Conservation (phyloP, 1,140 invertebrate species). For the Macrosteles quadrilineatus region DNA sequence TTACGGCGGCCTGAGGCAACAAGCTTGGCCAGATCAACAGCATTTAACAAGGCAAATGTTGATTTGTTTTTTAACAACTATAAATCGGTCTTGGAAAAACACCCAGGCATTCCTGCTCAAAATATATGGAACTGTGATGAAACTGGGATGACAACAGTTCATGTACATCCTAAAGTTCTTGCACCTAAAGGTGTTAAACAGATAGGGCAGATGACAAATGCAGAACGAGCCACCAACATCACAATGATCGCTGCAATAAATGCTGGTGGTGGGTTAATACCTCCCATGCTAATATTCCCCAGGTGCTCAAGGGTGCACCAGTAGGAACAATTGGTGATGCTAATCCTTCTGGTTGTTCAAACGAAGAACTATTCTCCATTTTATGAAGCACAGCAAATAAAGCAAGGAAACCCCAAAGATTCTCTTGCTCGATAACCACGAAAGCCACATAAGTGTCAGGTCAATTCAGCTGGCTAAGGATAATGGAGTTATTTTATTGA, state of each 20-base stretch:
- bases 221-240: conserved; percentile 16
- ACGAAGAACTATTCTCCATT: conserved; percentile 46
- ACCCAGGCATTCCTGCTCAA: neutral
- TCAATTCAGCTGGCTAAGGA: conserved; percentile 44
- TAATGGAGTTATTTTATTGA: conserved; percentile 46
- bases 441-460: conserved; percentile 46
- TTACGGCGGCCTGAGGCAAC: conserved; percentile 50
- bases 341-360: conserved; percentile 49
- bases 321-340: conserved; percentile 44
- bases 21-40: conserved; percentile 49
- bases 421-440: conserved; percentile 49
- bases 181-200: conserved; percentile 39
- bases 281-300: conserved; percentile 52
- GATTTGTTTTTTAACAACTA: conserved; percentile 49
- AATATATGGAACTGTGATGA: conserved; percentile 49
- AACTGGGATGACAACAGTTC: conserved; percentile 48
- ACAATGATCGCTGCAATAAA: conserved; percentile 29
- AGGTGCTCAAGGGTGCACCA: conserved; percentile 38
- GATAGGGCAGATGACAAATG: conserved; percentile 38
- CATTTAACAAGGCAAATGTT: conserved; percentile 53
- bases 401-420: conserved; percentile 41
- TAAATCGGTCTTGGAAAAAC: neutral
- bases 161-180: conserved; percentile 46
- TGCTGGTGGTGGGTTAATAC: conserved; percentile 39
- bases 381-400: conserved; percentile 44